Evolutionary conservation across 2,888 invertebrate genomes (phyloP), one percentile per base, ranked within the genome.

Genomic region (Odontomyia ornata): DNA sequence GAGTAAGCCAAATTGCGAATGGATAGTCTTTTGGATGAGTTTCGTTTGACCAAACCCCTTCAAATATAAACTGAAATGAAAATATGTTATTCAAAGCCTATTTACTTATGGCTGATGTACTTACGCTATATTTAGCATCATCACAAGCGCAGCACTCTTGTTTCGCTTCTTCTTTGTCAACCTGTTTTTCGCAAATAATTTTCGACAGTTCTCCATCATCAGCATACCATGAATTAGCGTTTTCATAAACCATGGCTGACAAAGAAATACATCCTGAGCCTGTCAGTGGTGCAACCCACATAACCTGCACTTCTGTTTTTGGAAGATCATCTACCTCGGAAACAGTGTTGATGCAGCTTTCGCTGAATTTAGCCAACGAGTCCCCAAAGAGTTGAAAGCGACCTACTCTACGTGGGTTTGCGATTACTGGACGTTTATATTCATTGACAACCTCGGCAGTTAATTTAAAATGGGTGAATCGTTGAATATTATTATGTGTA

Each of bases 21-120:
- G 99, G 99, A 87, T 95, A 99, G 87, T 98, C 94, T 87, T 95
- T 98, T 0, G 99, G 98, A 86, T 99, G 99, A 0, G 98, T 97
- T 83, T 93, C 91, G 81, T 94, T 91, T 0, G 98, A 97, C 99
- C 99, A 99, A 76, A 97, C 90, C 0, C 99, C 99, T 87, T 98
- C 93, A 84, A 94, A 99, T 85, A 90, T 90, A 85, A 94, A 88
- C 94, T 94, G 81, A 28, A 36, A n/a, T 25, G 5, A 52, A 9
- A 52, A n/a, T 15, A n/a, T 52, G 15, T 52, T 15, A 15, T 13
- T 52, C 3, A 52, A 9, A 52, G 3, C 52, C 3, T 18, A 9
- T 4, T 21, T 9, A 27, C 60, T 13, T 1, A 60, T n/a, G n/a
- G n/a, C 1, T 46, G 13, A 46, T 46, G n/a, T 46, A 57, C 83